These are phyloP conservation scores for Troides helena DNA, from an alignment of 2,888 invertebrate species.

Conservation along the genomic window DNA sequence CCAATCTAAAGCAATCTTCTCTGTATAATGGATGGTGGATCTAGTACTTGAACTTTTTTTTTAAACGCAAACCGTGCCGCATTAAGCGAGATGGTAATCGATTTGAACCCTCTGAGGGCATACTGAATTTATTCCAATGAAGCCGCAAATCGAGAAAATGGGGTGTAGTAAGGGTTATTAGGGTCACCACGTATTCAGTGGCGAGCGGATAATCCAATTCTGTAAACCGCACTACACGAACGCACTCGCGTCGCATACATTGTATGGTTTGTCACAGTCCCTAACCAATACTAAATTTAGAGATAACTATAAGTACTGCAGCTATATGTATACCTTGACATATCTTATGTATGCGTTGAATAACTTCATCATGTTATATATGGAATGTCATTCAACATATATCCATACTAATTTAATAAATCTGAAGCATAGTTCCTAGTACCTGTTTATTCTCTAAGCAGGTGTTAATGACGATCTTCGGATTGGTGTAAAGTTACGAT, in stretches of 20 bases:
- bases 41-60: conserved; percentile 4
- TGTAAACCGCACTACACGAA: not conserved
- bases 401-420: too few species aligned
- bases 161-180: conserved; percentile 1
- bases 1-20: not conserved
- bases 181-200: not conserved
- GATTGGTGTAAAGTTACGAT: too few species aligned
- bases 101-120: conserved; percentile 19
- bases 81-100: conserved; percentile 13
- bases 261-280: too few species aligned
- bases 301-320: too few species aligned
- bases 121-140: conserved; percentile 11
- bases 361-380: too few species aligned
- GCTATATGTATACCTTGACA: too few species aligned
- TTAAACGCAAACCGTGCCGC: not conserved
- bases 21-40: not conserved
- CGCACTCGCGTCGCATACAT: not conserved
- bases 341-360: too few species aligned
- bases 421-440: too few species aligned
- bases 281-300: too few species aligned
- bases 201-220: not conserved
- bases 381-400: too few species aligned
- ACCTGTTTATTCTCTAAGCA: too few species aligned
- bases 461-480: too few species aligned
- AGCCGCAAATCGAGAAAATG: conserved; percentile 19